Conservation (phyloP, 2,113 vertebrate genomes). For the Pomatorhinus ruficollis region DNA sequence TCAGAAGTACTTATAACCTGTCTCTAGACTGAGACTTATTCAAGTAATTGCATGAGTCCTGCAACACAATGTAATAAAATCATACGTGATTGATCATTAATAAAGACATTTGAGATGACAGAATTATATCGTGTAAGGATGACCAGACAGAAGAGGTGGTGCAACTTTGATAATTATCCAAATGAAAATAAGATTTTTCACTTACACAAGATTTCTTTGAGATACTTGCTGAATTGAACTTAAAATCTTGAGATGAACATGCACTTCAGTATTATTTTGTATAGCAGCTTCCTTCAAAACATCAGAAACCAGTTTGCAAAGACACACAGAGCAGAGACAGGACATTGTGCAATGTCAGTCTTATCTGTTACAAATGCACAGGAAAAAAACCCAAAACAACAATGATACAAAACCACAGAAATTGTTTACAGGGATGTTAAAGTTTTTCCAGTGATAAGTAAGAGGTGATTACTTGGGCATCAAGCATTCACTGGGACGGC, state of each 20-base stretch:
- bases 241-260: not conserved
- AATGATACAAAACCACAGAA: not conserved
- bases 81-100: not conserved
- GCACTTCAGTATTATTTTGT: not conserved
- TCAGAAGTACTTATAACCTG: not conserved
- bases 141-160: not conserved
- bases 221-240: not conserved
- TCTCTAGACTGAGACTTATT: not conserved
- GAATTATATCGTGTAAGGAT: not conserved
- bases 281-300: not conserved
- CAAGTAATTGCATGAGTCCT: not conserved
- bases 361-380: not conserved
- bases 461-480: not conserved
- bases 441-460: not conserved
- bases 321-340: not conserved
- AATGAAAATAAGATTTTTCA: not conserved
- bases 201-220: not conserved
- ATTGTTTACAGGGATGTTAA: not conserved
- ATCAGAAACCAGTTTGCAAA: not conserved
- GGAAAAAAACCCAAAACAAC: not conserved
- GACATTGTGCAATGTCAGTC: not conserved
- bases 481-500: accelerated
- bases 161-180: not conserved
- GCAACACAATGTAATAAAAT: not conserved
- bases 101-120: not conserved